Evolutionary conservation across 1,140 invertebrate genomes (phyloP).

Genomic region (Aphelenchoides besseyi): DNA sequence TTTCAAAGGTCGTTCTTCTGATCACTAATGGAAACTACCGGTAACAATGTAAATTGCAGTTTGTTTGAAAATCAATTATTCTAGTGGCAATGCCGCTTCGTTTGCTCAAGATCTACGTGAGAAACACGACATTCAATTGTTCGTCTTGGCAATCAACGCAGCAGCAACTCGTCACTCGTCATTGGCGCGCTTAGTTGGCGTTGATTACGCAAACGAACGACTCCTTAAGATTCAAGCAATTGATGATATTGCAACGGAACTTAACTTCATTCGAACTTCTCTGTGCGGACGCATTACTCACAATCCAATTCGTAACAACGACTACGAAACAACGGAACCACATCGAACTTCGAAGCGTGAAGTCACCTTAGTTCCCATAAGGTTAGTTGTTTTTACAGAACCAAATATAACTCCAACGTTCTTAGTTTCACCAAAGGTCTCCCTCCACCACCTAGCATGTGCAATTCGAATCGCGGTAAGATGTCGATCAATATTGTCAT

Average conservation of each 20-base stretch:
- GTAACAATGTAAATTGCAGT: conserved; percentile 30
- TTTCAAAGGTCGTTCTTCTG: conserved; percentile 51
- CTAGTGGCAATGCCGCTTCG: conserved; percentile 58
- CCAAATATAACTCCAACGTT: background rate
- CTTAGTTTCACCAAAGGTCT: conserved; percentile 3
- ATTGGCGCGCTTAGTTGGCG: conserved; percentile 49
- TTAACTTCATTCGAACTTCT: conserved; percentile 34
- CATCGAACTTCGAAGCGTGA: conserved; percentile 36
- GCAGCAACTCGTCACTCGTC: conserved; percentile 38
- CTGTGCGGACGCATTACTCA: conserved; percentile 34
- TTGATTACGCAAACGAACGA: conserved; percentile 3
- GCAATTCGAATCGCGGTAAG: background rate
- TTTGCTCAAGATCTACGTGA: conserved; percentile 57
- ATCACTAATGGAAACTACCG: conserved; percentile 60
- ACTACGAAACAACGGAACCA: conserved; percentile 18
- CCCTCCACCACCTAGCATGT: background rate
- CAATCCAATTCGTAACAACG: conserved; percentile 1
- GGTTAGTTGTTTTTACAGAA: no score
- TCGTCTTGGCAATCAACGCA: conserved; percentile 52
- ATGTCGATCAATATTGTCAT: conserved; percentile 16
- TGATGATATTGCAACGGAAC: conserved; percentile 20
- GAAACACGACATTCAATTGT: conserved; percentile 51
- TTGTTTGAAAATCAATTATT: conserved; percentile 12
- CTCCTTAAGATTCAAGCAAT: conserved; percentile 7
- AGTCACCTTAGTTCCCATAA: conserved; percentile 29